Evolutionary conservation across 2,888 invertebrate genomes (phyloP), one percentile per base, ranked within the genome.

Genomic region (Drosophila barbarae): DNA sequence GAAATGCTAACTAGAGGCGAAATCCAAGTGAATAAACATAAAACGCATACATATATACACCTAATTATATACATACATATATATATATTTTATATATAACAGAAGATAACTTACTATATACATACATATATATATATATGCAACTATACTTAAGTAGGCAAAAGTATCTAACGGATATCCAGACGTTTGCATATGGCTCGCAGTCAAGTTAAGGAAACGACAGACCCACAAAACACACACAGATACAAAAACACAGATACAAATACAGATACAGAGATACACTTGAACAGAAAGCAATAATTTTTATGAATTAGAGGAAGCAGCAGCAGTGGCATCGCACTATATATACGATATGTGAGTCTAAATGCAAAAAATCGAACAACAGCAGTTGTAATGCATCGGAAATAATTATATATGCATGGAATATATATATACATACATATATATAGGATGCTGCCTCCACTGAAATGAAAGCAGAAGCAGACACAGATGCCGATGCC

Each of bases 131-230:
- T 54, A 60, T 54, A 54, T 68, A 67, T 69, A 67, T 69, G 61
- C 60, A 63, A 58, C 73, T 61, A 63, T 51, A 67, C 42, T 46
- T 69, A 78, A 71, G 70, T 69, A 73, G 58, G 58, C 54, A 71
- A 67, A 82, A 82, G 76, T 79, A 84, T 71, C 73, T 71, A 72
- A 64, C 75, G 60, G 68, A 73, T 76, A 81, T 66, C 68, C 57
- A 66, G 73, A 52, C 61, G 85, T 84, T 79, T 84, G 83, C 85
- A 76, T 60, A 84, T 72, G 80, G 84, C 83, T 78, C 83, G 80
- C 72, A 74, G 73, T 58, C 73, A 73, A 69, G 66, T 78, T 77
- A 64, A 84, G 73, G 63, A 54, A 70, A 67, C 53, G 59, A 71
- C 41, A 63, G 55, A 63, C 30, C 46, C 46, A 64, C 59, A 69